A percentile compares a stretch with the other conserved stretches of the same genome.
Evolutionary conservation across 1,140 invertebrate genomes (phyloP).

Genomic region (Calliphora vicina): DNA sequence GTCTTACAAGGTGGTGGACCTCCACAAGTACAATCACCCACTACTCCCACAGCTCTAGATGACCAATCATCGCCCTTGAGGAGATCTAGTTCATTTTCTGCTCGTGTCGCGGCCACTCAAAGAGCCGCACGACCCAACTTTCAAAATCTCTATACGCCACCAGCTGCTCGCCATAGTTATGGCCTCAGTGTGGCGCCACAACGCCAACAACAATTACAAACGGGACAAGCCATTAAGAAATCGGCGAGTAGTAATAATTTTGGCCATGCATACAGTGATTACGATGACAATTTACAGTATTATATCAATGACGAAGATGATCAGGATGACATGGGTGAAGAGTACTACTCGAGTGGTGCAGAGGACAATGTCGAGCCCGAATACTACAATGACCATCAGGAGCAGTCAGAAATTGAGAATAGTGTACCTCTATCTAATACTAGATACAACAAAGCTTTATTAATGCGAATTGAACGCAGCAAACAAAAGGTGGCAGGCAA

Average conservation of each 20-base stretch:
- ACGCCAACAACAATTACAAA: slow-evolving; percentile 35
- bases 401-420: slow-evolving; percentile 26
- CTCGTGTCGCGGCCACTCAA: slow-evolving; percentile 36
- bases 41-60: slow-evolving; percentile 17
- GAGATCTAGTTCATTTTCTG: slow-evolving; percentile 58
- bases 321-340: slow-evolving; percentile 52
- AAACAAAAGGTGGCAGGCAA: slow-evolving; percentile 58
- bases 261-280: slow-evolving; percentile 57
- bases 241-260: slow-evolving; percentile 62
- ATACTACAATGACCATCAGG: slow-evolving; percentile 27
- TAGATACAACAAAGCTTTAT: slow-evolving; percentile 67
- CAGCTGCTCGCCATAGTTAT: slow-evolving; percentile 54
- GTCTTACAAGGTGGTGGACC: slow-evolving; percentile 25
- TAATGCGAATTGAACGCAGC: slow-evolving; percentile 62
- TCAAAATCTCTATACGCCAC: slow-evolving; percentile 58
- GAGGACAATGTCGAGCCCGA: slow-evolving; percentile 44
- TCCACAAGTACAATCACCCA: slow-evolving; percentile 23
- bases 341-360: slow-evolving; percentile 57
- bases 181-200: slow-evolving; percentile 40
- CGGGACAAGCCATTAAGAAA: slow-evolving; percentile 47
- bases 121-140: slow-evolving; percentile 57
- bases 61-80: slow-evolving; percentile 54
- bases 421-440: slow-evolving; percentile 64
- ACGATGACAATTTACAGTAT: slow-evolving; percentile 61
- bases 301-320: slow-evolving; percentile 62